Base-by-base conservation (phyloP, 2,888 invertebrate species). In the Crepidodera aurea region DNA sequence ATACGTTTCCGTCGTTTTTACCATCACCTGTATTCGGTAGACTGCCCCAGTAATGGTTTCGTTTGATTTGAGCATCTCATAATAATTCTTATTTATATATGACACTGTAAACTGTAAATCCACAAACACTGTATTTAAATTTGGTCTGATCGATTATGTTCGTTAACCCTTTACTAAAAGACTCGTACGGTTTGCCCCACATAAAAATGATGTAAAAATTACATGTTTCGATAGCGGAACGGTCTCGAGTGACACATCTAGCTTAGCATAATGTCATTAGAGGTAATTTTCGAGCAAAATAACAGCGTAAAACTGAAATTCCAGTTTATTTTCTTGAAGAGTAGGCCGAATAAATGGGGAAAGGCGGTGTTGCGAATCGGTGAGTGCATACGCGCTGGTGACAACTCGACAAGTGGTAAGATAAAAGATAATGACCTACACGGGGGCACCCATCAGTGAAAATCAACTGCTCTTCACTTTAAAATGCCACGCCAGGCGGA, bases 331-430 rank as follows among this genome's bases (percentile, higher is more conserved):
- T 66, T 66, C 66, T 64, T 62, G 64, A 54, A 61, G 60, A 61
- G 56, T 55, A 12, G 16, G 22, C 39, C 44, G 59, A 29, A 46
- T 59, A 51, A 50, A 61, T 61, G 50, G 29, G 40, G 51, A 64
- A 64, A 68, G 63, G 60, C 64, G 55, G 60, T 44, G 65, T 66
- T 64, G 62, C 69, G 65, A 66, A 58, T 61, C 68, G 54, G 50
- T 64, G 64, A 64, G 60, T 64, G 60, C 62, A 46, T 67, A 54
- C 62, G 51, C 22, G 58, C 56, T 46, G 67, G 68, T 71, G 72
- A 70, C 69, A 69, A 67, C 65, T 62, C 65, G 69, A 67, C 69
- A 70, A 68, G 67, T 65, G 64, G 66, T 64, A 68, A 66, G 68
- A 69, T 71, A 69, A 69, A 40, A 40, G 40, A 40, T 40, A 40